Percentiles rank a stretch among this genome's conserved stretches.
These are phyloP conservation scores for Coptodon rendalli DNA, from an alignment of 2,113 vertebrate species.

Conservation along the genomic window DNA sequence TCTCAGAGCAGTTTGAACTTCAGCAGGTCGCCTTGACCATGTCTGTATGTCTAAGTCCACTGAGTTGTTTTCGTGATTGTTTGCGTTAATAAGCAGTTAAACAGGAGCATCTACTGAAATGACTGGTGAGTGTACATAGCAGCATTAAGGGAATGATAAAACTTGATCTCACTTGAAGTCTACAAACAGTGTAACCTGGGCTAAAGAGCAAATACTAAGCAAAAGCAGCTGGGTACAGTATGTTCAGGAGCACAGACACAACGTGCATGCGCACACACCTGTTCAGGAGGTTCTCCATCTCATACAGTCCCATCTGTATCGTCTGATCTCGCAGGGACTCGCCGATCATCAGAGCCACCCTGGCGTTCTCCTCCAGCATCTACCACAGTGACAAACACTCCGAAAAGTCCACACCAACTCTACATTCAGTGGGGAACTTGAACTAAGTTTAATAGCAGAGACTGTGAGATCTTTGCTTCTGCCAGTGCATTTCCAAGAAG, in stretches of 20 bases:
- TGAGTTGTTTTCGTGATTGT: not conserved
- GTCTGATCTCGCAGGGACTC: conserved; percentile 79
- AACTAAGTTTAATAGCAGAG: not conserved
- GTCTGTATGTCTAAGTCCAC: not conserved
- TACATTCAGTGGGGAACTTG: not conserved
- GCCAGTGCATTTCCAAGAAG: not conserved
- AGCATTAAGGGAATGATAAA: not conserved
- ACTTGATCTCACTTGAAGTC: not conserved
- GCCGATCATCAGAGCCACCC: conserved; percentile 79
- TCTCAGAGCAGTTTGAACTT: not conserved
- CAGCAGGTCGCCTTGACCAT: rapidly evolving
- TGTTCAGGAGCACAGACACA: not conserved
- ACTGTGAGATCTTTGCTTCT: not conserved
- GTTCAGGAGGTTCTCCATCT: conserved; percentile 84
- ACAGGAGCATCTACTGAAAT: not conserved
- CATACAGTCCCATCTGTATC: conserved; percentile 83
- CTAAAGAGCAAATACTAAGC: not conserved
- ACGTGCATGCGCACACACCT: conserved; percentile 62
- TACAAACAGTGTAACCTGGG: rapidly evolving
- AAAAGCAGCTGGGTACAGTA: not conserved
- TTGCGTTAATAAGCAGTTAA: not conserved
- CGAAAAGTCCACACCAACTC: not conserved
- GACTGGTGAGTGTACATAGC: not conserved
- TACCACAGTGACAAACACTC: conserved; percentile 26
- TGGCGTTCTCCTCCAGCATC: conserved; percentile 93